phyloP scores from a whole-genome alignment of 1,140 invertebrate species.

The Drosophila pandora region DNA sequence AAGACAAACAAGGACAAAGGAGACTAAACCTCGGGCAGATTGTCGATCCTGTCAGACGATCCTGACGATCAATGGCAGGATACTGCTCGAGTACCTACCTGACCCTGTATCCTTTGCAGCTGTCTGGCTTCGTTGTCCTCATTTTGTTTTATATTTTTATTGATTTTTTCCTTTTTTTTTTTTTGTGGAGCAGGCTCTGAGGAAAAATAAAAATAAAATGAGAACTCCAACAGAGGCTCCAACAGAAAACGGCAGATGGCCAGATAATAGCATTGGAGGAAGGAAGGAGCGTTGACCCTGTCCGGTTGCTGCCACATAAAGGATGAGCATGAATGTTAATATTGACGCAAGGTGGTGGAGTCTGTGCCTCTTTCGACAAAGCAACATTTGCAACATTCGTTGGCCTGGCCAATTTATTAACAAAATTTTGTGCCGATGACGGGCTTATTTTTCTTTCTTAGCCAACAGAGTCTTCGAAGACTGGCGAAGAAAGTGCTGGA shows the following conservation, averaged over 20 bases:
- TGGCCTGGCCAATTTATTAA: conserved; percentile 67
- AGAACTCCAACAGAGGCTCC: conserved; percentile 15
- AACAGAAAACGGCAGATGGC: conserved; percentile 59
- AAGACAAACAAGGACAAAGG: conserved; percentile 18
- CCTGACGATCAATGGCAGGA: conserved; percentile 43
- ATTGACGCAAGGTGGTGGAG: conserved; percentile 75
- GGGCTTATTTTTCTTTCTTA: no score
- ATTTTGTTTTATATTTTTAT: conserved; percentile 37
- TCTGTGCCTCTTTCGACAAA: no score
- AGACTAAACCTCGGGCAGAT: conserved; percentile 27
- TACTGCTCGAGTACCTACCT: conserved; percentile 49
- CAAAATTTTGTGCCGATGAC: conserved; percentile 54
- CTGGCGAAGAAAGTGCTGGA: not conserved
- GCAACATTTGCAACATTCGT: not conserved
- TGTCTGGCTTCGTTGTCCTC: conserved; percentile 39
- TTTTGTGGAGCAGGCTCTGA: conserved; percentile 6
- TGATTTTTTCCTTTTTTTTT: conserved; percentile 49
- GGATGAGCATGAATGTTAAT: conserved; percentile 77
- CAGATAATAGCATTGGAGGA: conserved; percentile 63
- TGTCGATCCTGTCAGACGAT: conserved; percentile 6
- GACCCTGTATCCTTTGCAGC: conserved; percentile 47
- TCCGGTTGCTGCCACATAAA: conserved; percentile 39
- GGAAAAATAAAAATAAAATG: conserved; percentile 10
- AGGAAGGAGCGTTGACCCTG: conserved; percentile 69
- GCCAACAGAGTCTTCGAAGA: no score